phyloP scores from a whole-genome alignment of 1,140 invertebrate species.

The Cecropterus lyciades region DNA sequence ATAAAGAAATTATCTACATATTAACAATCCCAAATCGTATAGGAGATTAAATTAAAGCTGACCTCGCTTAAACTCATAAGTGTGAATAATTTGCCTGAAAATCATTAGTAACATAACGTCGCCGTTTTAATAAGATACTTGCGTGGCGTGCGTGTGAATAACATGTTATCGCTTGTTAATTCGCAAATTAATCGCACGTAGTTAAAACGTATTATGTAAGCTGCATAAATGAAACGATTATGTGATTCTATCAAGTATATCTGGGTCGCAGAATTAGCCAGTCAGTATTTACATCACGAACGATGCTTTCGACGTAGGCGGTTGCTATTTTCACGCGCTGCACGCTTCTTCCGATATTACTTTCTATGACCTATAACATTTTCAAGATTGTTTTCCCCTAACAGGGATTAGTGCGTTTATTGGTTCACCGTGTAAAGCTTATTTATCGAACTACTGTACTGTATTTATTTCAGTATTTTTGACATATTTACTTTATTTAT shows the following conservation, averaged over 20 bases:
- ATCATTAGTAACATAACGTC: too few relatives aligned
- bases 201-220: conserved; percentile 10
- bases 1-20: too few relatives aligned
- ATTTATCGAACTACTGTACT: not conserved
- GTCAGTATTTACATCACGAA: conserved; percentile 35
- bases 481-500: too few relatives aligned
- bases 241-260: conserved; percentile 16
- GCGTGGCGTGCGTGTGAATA: not conserved
- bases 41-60: not conserved
- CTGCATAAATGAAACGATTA: conserved; percentile 5
- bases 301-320: conserved; percentile 17
- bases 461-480: not conserved
- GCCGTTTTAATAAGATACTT: not conserved
- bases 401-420: conserved; percentile 18
- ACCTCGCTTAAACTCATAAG: not conserved
- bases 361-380: conserved; percentile 45
- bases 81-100: too few relatives aligned
- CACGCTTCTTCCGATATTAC: conserved; percentile 50
- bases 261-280: conserved; percentile 27
- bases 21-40: too few relatives aligned
- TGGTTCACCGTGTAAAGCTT: conserved; percentile 10
- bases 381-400: conserved; percentile 29
- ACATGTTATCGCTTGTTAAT: not conserved
- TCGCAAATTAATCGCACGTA: conserved; percentile 4
- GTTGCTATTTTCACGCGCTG: conserved; percentile 49